A percentile compares a stretch with the other conserved stretches of the same genome.
phyloP scores from a whole-genome alignment of 2,888 invertebrate genomes.

The Apamea sordens region DNA sequence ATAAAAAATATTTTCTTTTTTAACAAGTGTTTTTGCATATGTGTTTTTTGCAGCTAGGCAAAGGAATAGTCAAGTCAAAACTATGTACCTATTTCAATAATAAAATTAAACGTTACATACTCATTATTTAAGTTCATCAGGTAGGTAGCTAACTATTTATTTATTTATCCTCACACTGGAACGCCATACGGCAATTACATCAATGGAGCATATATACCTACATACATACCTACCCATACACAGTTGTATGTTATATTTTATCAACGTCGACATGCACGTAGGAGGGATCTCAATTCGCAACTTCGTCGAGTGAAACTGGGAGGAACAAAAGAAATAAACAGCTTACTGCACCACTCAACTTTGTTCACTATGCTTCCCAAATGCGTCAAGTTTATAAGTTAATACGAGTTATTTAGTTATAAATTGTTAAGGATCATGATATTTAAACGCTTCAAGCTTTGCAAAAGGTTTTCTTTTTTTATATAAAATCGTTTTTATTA shows the following conservation, averaged over 20 bases:
- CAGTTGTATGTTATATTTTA: slow-evolving; percentile 41
- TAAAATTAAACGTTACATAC: neutral
- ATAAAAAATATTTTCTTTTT: neutral
- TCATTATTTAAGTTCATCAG: neutral
- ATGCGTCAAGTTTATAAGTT: slow-evolving; percentile 63
- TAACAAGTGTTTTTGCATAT: too few relatives aligned
- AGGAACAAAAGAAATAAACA: slow-evolving; percentile 74
- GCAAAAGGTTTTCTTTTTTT: neutral
- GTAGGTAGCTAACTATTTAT: neutral
- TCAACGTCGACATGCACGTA: slow-evolving; percentile 50
- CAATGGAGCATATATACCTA: too few relatives aligned
- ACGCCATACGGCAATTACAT: too few relatives aligned
- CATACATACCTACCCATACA: neutral
- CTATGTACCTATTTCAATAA: neutral
- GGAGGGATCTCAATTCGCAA: slow-evolving; percentile 58
- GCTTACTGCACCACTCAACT: slow-evolving; percentile 71
- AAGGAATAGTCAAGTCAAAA: neutral
- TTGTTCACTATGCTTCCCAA: slow-evolving; percentile 69
- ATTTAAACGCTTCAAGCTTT: neutral
- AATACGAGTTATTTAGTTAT: slow-evolving; percentile 6
- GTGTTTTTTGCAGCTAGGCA: neutral
- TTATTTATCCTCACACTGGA: too few relatives aligned
- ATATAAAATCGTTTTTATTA: neutral
- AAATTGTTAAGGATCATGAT: neutral
- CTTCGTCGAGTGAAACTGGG: slow-evolving; percentile 65